Conservation (phyloP, 2,797 vertebrate species). For the Microctenopoma stevenorrisi region DNA sequence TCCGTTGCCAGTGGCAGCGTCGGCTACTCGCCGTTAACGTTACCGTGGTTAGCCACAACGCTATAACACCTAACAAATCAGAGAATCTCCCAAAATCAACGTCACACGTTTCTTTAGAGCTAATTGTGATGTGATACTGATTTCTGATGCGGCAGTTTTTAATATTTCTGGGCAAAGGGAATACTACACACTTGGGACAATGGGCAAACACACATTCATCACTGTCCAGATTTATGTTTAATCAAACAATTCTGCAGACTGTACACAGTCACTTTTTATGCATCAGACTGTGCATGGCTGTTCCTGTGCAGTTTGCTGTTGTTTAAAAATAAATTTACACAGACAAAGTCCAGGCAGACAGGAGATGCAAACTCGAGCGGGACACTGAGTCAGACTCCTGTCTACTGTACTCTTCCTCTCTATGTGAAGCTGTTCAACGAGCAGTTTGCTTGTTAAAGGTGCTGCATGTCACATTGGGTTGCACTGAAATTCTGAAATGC, state of each 20-base stretch:
- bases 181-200: background rate
- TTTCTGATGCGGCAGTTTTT: background rate
- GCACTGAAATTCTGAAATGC: background rate
- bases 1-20: background rate
- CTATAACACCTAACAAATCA: background rate
- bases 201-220: background rate
- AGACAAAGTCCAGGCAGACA: background rate
- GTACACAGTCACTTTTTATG: background rate
- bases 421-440: constrained; percentile 1
- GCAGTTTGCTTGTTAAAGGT: background rate
- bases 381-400: background rate
- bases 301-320: constrained; percentile 7
- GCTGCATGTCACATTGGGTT: constrained; percentile 4
- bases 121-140: background rate
- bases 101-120: background rate
- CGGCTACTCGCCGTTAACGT: constrained; percentile 1
- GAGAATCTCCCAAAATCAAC: background rate
- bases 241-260: background rate
- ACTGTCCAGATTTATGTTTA: background rate
- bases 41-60: background rate
- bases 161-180: background rate
- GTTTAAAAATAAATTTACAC: constrained; percentile 1
- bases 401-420: constrained; percentile 1
- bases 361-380: background rate
- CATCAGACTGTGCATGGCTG: background rate